These are phyloP conservation scores for Acropora tenuis DNA, from an alignment of 64 coral and sea anemone species.

Conservation along the genomic window DNA sequence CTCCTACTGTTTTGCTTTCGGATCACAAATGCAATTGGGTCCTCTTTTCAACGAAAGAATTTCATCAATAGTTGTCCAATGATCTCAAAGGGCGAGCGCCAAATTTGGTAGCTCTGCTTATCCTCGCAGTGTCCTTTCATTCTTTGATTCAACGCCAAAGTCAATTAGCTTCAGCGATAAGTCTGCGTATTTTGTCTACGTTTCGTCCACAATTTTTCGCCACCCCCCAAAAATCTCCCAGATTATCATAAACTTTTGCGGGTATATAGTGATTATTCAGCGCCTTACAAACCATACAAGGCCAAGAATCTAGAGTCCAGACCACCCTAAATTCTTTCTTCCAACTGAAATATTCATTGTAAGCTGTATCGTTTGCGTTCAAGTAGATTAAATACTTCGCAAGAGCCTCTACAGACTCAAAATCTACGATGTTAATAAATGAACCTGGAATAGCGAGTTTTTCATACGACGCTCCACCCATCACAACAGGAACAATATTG, in stretches of 20 bases:
- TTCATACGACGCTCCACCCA: slow-evolving; percentile 60
- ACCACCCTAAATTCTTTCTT: slow-evolving; percentile 36
- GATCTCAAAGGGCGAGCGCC: too few relatives aligned
- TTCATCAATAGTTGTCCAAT: too few relatives aligned
- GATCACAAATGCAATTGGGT: too few relatives aligned
- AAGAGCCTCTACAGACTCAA: slow-evolving; percentile 40
- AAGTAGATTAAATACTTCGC: slow-evolving; percentile 56
- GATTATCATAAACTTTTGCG: slow-evolving; percentile 36
- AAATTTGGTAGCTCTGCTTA: too few relatives aligned
- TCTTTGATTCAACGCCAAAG: too few relatives aligned
- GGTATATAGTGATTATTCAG: slow-evolving; percentile 53
- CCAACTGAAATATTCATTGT: slow-evolving; percentile 76
- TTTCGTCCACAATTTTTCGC: slow-evolving; percentile 39
- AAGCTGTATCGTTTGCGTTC: slow-evolving; percentile 67
- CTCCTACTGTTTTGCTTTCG: too few relatives aligned
- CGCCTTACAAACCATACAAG: slow-evolving; percentile 63
- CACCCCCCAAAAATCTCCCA: slow-evolving; percentile 56
- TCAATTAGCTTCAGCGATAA: background rate
- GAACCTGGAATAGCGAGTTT: slow-evolving; percentile 69
- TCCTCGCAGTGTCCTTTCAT: too few relatives aligned
- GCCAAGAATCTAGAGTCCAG: slow-evolving; percentile 31
- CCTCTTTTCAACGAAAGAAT: too few relatives aligned
- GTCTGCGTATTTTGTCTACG: slow-evolving; percentile 10
- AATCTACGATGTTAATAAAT: slow-evolving; percentile 66
- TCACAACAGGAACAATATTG: slow-evolving; percentile 64